A percentile compares a stretch with the other conserved stretches of the same genome.
Evolutionary conservation across 2,113 vertebrate genomes (phyloP).

Genomic region (Ciconia boyciana): DNA sequence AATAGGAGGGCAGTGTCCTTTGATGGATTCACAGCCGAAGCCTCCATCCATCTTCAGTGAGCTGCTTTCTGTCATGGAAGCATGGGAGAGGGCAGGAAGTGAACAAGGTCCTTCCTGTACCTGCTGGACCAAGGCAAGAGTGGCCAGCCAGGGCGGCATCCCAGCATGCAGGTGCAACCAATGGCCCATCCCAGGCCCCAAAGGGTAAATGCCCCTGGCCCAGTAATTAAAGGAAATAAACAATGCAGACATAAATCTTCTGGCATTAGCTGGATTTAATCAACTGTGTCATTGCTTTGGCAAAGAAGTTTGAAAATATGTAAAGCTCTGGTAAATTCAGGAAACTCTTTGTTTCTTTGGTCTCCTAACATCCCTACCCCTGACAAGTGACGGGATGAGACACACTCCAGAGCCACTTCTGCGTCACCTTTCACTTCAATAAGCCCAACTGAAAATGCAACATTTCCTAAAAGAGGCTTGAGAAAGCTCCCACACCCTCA

Average conservation of each 20-base stretch:
- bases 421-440: neutral
- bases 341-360: neutral
- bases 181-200: neutral
- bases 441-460: neutral
- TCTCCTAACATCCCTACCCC: neutral
- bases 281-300: neutral
- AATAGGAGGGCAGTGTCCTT: neutral
- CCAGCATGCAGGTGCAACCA: neutral
- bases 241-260: neutral
- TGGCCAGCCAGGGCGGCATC: neutral
- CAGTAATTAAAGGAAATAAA: neutral
- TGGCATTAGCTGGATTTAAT: neutral
- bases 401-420: neutral
- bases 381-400: neutral
- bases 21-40: neutral
- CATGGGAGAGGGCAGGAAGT: neutral
- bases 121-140: neutral
- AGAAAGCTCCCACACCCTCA: neutral
- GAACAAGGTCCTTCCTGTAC: neutral
- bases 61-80: neutral
- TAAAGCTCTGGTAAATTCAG: conserved; percentile 7
- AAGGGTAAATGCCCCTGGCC: neutral
- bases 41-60: neutral
- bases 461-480: neutral
- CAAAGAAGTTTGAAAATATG: neutral